phyloP scores from a whole-genome alignment of 1,140 invertebrate species.

The Lordiphosa mommai region DNA sequence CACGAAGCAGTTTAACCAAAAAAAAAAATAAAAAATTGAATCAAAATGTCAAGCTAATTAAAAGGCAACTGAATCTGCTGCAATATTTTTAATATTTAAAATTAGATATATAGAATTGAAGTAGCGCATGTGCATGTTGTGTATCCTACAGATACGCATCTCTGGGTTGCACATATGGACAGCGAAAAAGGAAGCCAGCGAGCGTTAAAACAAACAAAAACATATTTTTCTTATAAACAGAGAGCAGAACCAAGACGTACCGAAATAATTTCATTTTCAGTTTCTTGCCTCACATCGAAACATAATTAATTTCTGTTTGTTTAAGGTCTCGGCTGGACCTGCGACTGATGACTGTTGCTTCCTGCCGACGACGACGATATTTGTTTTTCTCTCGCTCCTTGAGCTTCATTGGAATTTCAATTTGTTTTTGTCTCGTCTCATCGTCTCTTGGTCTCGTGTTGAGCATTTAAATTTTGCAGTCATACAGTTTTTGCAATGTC shows the following conservation, averaged over 20 bases:
- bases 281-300: slow-evolving; percentile 55
- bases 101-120: slow-evolving; percentile 2
- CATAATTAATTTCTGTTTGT: slow-evolving; percentile 79
- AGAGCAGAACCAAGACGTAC: slow-evolving; percentile 24
- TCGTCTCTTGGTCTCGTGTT: slow-evolving; percentile 20
- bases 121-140: slow-evolving; percentile 17
- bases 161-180: slow-evolving; percentile 40
- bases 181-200: slow-evolving; percentile 55
- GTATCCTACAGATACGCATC: slow-evolving; percentile 64
- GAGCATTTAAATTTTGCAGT: slow-evolving; percentile 67
- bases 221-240: slow-evolving; percentile 77
- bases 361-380: slow-evolving; percentile 55
- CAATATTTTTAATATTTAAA: slow-evolving; percentile 60
- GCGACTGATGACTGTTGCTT: slow-evolving; percentile 63
- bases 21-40: slow-evolving; percentile 32
- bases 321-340: slow-evolving; percentile 60
- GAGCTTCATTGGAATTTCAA: slow-evolving; percentile 71
- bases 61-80: slow-evolving; percentile 38
- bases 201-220: slow-evolving; percentile 74
- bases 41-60: slow-evolving; percentile 71
- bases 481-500: slow-evolving; percentile 70
- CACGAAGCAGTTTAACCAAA: slow-evolving; percentile 20
- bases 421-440: slow-evolving; percentile 28
- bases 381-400: slow-evolving; percentile 58
- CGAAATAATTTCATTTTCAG: slow-evolving; percentile 70